Evolutionary conservation across 2,113 vertebrate species (phyloP).

Genomic region (Paracanthobrama guichenoti): DNA sequence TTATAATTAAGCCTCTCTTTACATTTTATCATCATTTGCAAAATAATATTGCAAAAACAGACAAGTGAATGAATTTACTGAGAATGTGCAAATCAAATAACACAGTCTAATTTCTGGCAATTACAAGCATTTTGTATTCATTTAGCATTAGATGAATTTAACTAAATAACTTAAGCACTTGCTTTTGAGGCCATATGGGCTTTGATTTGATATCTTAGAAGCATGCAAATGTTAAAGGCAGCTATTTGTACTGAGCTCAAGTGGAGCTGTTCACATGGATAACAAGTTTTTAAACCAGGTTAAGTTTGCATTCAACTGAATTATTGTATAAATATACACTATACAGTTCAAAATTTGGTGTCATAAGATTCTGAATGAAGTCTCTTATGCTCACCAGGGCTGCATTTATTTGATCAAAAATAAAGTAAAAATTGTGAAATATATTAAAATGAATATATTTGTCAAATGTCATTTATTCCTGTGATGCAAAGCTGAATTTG

Average conservation of each 20-base stretch:
- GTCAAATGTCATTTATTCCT: too few relatives aligned
- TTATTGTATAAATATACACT: not conserved
- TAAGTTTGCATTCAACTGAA: not conserved
- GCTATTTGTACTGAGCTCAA: not conserved
- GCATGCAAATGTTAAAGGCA: not conserved
- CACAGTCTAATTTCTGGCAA: not conserved
- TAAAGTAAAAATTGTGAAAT: too few relatives aligned
- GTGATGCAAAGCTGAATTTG: too few relatives aligned
- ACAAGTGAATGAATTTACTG: not conserved
- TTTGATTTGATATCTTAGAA: not conserved
- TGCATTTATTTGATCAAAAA: too few relatives aligned
- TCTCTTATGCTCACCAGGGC: not conserved
- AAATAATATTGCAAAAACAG: not conserved
- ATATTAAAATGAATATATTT: too few relatives aligned
- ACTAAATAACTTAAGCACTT: not conserved
- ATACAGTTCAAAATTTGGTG: not conserved
- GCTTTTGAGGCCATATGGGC: not conserved
- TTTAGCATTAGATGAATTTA: not conserved
- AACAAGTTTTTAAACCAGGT: not conserved
- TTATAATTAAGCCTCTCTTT: constrained; percentile 37
- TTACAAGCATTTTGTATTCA: not conserved
- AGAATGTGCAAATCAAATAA: not conserved
- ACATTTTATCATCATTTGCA: not conserved
- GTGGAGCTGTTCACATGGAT: not conserved
- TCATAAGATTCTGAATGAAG: not conserved